A percentile compares a stretch with the other conserved stretches of the same genome.
phyloP scores from a whole-genome alignment of 2,888 invertebrate species.

The Neoascia interrupta region DNA sequence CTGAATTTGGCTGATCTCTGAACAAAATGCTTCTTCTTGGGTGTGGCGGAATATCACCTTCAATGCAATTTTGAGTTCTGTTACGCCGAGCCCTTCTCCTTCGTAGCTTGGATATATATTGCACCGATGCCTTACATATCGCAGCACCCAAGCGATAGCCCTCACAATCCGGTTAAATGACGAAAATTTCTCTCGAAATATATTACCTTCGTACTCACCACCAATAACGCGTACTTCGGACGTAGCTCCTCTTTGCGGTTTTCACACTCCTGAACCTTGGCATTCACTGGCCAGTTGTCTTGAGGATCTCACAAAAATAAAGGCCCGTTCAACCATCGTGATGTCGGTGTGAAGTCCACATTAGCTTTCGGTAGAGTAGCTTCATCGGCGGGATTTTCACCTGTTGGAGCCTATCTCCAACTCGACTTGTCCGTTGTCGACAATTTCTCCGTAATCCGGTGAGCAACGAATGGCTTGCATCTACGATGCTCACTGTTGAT shows the following conservation, averaged over 20 bases:
- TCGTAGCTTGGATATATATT: no score
- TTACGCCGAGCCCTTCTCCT: not conserved
- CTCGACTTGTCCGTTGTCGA: constrained; percentile 40
- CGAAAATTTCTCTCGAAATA: no score
- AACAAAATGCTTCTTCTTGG: not conserved
- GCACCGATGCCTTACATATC: not conserved
- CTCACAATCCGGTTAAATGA: no score
- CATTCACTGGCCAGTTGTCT: constrained; percentile 2
- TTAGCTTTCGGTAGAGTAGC: constrained; percentile 55
- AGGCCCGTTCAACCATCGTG: constrained; percentile 34
- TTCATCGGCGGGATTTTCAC: constrained; percentile 69
- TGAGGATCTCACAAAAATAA: not conserved
- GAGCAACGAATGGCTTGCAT: constrained; percentile 66
- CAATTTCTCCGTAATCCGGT: constrained; percentile 66
- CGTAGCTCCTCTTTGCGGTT: not conserved
- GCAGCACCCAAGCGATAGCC: not conserved
- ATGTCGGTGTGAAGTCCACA: constrained; percentile 6
- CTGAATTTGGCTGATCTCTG: not conserved
- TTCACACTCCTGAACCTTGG: not conserved
- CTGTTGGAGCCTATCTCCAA: constrained; percentile 54
- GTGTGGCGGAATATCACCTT: not conserved
- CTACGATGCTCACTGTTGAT: not conserved
- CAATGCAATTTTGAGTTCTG: not conserved
- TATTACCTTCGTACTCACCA: no score
- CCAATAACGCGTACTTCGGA: no score